These are phyloP conservation scores for Trinorchestia longiramus DNA, from an alignment of 1,140 invertebrate genomes.

Conservation along the genomic window DNA sequence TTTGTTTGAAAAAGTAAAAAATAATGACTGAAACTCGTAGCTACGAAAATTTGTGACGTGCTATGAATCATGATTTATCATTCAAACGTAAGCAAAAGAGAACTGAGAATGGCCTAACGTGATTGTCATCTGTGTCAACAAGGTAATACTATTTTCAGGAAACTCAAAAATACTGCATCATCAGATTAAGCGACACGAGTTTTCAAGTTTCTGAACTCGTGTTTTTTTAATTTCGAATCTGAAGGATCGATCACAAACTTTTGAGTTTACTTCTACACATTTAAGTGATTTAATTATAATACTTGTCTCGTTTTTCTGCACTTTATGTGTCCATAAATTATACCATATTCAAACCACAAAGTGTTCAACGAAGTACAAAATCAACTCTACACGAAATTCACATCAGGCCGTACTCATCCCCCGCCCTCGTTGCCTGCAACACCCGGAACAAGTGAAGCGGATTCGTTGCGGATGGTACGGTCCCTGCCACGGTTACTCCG, in stretches of 20 bases:
- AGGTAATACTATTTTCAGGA: not conserved
- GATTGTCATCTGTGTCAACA: not conserved
- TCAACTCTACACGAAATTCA: not conserved
- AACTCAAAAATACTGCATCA: too few relatives aligned
- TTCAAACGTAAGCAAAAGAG: not conserved
- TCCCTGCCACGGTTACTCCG: conserved; percentile 1
- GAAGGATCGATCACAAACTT: not conserved
- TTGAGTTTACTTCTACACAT: not conserved
- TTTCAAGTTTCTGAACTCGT: too few relatives aligned
- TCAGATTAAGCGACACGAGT: too few relatives aligned
- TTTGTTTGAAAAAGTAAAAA: not conserved
- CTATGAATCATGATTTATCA: not conserved
- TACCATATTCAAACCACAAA: not conserved
- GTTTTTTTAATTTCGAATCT: not conserved
- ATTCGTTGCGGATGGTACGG: conserved; percentile 28
- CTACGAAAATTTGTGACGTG: too few relatives aligned
- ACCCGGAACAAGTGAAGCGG: not conserved
- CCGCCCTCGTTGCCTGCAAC: not conserved
- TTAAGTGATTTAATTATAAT: too few relatives aligned
- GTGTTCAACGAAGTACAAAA: not conserved
- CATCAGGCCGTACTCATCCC: not conserved
- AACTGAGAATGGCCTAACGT: not conserved
- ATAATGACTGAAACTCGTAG: too few relatives aligned
- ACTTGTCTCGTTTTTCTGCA: not conserved
- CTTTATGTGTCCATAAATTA: not conserved